Conservation (phyloP, 2,888 invertebrate genomes). For the Portevinia maculata region DNA sequence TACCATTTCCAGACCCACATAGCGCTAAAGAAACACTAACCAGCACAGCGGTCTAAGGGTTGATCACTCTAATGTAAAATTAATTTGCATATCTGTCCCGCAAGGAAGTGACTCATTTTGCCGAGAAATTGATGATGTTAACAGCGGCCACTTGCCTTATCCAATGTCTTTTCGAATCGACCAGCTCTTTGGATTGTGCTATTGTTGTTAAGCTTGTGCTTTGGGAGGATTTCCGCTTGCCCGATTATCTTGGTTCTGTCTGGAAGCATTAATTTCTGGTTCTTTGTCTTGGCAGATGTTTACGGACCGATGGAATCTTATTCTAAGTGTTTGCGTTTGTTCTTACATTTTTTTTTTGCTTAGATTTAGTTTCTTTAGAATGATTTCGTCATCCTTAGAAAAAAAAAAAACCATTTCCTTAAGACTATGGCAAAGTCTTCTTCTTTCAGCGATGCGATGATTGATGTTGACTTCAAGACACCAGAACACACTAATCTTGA, state of each 20-base stretch:
- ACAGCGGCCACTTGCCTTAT: not conserved
- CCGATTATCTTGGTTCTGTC: constrained; percentile 67
- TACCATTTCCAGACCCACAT: constrained; percentile 13
- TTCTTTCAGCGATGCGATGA: constrained; percentile 33
- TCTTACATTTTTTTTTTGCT: constrained; percentile 14
- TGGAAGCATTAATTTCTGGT: constrained; percentile 44
- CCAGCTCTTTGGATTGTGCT: constrained; percentile 24
- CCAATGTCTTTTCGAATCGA: constrained; percentile 42
- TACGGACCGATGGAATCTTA: constrained; percentile 60
- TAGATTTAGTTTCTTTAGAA: constrained; percentile 41
- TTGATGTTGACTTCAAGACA: constrained; percentile 24
- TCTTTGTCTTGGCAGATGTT: constrained; percentile 33
- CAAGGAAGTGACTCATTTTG: constrained; percentile 61
- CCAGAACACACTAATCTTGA: constrained; percentile 15
- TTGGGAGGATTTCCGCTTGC: constrained; percentile 72
- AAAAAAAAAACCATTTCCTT: constrained; percentile 33
- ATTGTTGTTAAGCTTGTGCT: constrained; percentile 40
- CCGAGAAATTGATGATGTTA: constrained; percentile 12
- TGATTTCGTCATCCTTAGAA: constrained; percentile 49
- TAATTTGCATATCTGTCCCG: constrained; percentile 66
- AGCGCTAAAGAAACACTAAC: not conserved
- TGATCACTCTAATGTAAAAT: constrained; percentile 66
- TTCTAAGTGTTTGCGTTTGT: not conserved
- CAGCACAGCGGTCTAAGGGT: constrained; percentile 34
- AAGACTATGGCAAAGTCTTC: constrained; percentile 3